A percentile compares a stretch with the other conserved stretches of the same genome.
Evolutionary conservation across 2,113 vertebrate genomes (phyloP).

Genomic region (Brachyistius frenatus): DNA sequence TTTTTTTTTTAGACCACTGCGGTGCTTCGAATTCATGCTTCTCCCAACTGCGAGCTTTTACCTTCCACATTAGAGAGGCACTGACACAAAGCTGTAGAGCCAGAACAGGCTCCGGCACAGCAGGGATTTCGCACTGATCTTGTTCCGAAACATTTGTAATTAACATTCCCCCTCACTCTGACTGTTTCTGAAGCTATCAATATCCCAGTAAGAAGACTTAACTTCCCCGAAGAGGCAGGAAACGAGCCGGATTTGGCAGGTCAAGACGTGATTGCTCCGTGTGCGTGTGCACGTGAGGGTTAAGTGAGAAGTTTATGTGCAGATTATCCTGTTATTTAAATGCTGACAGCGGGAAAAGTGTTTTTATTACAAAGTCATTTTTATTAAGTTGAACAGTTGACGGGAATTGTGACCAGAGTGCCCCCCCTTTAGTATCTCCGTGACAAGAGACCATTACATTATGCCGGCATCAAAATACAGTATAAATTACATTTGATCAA

Average conservation of each 20-base stretch:
- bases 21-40: background rate
- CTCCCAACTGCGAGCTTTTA: slow-evolving; percentile 32
- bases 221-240: slow-evolving; percentile 64
- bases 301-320: slow-evolving; percentile 37
- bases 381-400: slow-evolving; percentile 68
- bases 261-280: slow-evolving; percentile 41
- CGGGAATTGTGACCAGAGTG: slow-evolving; percentile 42
- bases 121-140: slow-evolving; percentile 74
- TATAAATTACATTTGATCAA: slow-evolving; percentile 56
- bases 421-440: slow-evolving; percentile 15
- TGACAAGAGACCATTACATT: slow-evolving; percentile 50
- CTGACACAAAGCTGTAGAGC: slow-evolving; percentile 59
- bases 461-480: slow-evolving; percentile 57
- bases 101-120: slow-evolving; percentile 63
- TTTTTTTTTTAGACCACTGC: background rate
- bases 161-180: slow-evolving; percentile 70
- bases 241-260: slow-evolving; percentile 63
- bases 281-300: background rate
- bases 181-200: slow-evolving; percentile 75
- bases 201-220: slow-evolving; percentile 75
- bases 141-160: slow-evolving; percentile 77
- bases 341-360: slow-evolving; percentile 34
- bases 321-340: slow-evolving; percentile 56
- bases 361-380: slow-evolving; percentile 66
- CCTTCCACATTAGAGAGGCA: slow-evolving; percentile 38